These are phyloP conservation scores for Sitta europaea DNA, from an alignment of 2,113 vertebrate species.

Conservation along the genomic window DNA sequence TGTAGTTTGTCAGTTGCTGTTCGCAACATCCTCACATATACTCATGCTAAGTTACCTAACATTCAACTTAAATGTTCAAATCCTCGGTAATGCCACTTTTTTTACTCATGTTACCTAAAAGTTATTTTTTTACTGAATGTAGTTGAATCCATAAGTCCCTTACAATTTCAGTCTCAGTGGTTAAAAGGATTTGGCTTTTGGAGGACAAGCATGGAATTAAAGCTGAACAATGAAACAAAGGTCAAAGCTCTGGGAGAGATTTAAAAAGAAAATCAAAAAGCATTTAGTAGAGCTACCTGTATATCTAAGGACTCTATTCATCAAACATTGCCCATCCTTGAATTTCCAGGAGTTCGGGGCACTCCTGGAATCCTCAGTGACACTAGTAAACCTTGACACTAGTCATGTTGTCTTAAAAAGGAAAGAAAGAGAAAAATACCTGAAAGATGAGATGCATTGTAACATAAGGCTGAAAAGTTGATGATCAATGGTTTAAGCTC, in stretches of 20 bases:
- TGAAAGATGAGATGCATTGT: neutral
- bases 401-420: neutral
- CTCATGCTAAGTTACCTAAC: fast-evolving
- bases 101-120: neutral
- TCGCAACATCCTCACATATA: neutral
- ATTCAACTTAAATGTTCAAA: neutral
- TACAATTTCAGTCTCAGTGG: neutral
- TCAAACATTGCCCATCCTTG: neutral
- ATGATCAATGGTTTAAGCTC: neutral
- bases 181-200: neutral
- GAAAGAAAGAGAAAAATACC: neutral
- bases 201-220: neutral
- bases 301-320: neutral
- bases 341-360: neutral
- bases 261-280: neutral
- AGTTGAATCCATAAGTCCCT: neutral
- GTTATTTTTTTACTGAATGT: neutral
- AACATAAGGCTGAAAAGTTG: neutral
- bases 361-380: neutral
- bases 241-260: neutral
- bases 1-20: neutral
- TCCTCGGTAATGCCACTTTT: neutral
- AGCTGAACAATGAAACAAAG: neutral
- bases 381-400: neutral
- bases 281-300: neutral